phyloP scores from a whole-genome alignment of 2,888 invertebrate species.

The Tipula unca region DNA sequence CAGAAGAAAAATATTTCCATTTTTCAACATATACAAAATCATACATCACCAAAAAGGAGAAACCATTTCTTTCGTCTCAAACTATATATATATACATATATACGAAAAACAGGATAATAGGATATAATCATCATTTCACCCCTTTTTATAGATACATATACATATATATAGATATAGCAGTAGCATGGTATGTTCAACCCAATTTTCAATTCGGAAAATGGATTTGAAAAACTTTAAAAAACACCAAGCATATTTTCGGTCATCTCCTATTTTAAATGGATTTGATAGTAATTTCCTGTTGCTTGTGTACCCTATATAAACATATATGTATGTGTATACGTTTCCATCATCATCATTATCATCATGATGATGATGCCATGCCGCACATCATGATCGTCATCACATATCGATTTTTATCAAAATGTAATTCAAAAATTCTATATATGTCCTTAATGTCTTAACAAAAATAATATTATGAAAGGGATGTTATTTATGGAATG shows the following conservation, averaged over 20 bases:
- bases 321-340: background rate
- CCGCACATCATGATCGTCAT: background rate
- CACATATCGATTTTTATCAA: background rate
- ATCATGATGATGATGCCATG: background rate
- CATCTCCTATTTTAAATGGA: background rate
- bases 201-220: background rate
- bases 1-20: background rate
- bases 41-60: background rate
- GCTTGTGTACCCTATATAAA: too few species aligned
- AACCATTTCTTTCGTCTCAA: background rate
- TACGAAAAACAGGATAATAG: background rate
- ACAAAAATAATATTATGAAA: background rate
- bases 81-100: background rate
- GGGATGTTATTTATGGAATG: background rate
- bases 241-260: background rate
- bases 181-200: background rate
- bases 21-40: background rate
- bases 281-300: background rate
- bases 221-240: background rate
- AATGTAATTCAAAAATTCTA: background rate
- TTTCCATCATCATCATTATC: background rate
- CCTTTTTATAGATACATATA: background rate
- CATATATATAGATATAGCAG: background rate
- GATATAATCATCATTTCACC: conserved; percentile 2
- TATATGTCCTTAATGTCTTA: background rate